Evolutionary conservation across 2,888 invertebrate species (phyloP).

Genomic region (Eumerus sabulonum): DNA sequence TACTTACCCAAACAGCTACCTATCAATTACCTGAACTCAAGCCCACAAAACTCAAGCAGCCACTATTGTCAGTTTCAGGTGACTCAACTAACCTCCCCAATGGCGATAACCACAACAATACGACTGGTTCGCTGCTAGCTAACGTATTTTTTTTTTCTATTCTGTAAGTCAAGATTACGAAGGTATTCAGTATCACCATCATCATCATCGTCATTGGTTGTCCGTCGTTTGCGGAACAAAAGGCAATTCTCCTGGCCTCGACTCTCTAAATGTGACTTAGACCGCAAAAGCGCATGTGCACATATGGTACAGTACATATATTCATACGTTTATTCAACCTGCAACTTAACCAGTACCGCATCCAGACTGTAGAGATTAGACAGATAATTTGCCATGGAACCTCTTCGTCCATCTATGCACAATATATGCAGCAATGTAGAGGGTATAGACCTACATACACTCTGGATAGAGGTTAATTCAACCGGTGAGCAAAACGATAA

Average conservation of each 20-base stretch:
- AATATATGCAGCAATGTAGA: constrained; percentile 31
- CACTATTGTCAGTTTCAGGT: constrained; percentile 21
- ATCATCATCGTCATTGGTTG: constrained; percentile 14
- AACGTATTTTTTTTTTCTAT: constrained; percentile 7
- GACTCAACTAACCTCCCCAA: constrained; percentile 23
- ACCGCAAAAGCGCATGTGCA: constrained; percentile 35
- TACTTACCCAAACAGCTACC: constrained; percentile 9
- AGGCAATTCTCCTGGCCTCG: constrained; percentile 29
- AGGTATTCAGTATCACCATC: constrained; percentile 33
- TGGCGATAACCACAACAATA: constrained; percentile 50
- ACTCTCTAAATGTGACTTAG: constrained; percentile 20
- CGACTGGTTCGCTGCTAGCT: constrained; percentile 15
- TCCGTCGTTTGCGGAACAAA: constrained; percentile 19
- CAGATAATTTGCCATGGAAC: constrained; percentile 42
- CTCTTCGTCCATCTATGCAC: constrained; percentile 8
- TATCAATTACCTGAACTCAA: constrained; percentile 41
- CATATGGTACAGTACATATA: no score
- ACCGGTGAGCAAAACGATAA: constrained; percentile 25
- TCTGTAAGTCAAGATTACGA: constrained; percentile 32
- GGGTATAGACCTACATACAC: constrained; percentile 43
- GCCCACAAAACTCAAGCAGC: constrained; percentile 11
- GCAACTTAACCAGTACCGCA: constrained; percentile 29
- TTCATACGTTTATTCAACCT: no score
- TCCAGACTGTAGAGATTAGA: constrained; percentile 26
- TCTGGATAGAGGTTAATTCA: constrained; percentile 7